Conservation (phyloP, 2,888 invertebrate genomes). For the Iselma pallidipennis region DNA sequence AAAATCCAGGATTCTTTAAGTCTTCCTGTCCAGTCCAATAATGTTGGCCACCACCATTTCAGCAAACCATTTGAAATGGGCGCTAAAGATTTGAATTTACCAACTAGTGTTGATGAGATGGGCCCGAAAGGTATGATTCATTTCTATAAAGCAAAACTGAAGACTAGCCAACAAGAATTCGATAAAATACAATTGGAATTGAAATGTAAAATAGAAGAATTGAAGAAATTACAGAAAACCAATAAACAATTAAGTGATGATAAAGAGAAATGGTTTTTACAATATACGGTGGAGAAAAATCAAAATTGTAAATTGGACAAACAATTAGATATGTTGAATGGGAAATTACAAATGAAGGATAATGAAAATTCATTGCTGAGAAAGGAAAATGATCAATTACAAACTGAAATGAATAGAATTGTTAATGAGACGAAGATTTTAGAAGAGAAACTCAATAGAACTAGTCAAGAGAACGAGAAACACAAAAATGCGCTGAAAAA, state of each 20-base stretch:
- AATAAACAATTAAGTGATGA: conserved; percentile 46
- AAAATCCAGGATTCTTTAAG: conserved; percentile 23
- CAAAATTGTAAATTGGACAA: conserved; percentile 47
- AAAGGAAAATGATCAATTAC: conserved; percentile 59
- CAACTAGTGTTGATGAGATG: conserved; percentile 43
- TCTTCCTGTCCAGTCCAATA: not conserved
- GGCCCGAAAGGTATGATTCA: conserved; percentile 46
- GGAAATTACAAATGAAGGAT: conserved; percentile 50
- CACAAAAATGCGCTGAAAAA: conserved; percentile 43
- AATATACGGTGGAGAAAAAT: conserved; percentile 43
- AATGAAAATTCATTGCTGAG: conserved; percentile 44
- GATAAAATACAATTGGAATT: conserved; percentile 45
- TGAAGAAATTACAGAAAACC: conserved; percentile 48
- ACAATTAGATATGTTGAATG: conserved; percentile 41
- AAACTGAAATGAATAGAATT: conserved; percentile 56
- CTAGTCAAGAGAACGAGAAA: conserved; percentile 59
- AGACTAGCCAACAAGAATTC: conserved; percentile 44
- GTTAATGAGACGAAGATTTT: conserved; percentile 51
- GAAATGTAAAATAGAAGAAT: conserved; percentile 48
- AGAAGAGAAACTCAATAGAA: conserved; percentile 58
- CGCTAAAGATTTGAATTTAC: conserved; percentile 21
- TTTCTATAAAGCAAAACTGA: conserved; percentile 51
- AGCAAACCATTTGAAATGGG: conserved; percentile 28
- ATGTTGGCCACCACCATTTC: conserved; percentile 25
- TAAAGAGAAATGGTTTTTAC: conserved; percentile 52